Evolutionary conservation across 2,797 vertebrate species (phyloP).

Genomic region (Sebastes matsubarae): DNA sequence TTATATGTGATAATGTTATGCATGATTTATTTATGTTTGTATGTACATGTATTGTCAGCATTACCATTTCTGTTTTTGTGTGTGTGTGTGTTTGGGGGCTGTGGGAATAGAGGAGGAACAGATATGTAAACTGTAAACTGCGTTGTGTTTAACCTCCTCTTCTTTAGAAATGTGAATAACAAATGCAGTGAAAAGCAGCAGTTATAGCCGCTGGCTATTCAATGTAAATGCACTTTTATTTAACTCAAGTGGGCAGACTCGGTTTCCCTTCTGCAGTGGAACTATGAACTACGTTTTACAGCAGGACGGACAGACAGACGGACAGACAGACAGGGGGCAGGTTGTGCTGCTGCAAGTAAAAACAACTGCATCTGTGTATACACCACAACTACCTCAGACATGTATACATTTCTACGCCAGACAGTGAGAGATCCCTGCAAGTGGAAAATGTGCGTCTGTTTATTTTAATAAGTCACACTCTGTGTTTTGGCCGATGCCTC

Average conservation of each 20-base stretch:
- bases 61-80: background rate
- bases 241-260: background rate
- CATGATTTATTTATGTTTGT: background rate
- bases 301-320: background rate
- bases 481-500: slow-evolving; percentile 61
- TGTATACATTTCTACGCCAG: slow-evolving; percentile 58
- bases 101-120: background rate
- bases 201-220: background rate
- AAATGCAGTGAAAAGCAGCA: background rate
- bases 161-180: background rate
- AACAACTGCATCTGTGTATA: slow-evolving; percentile 70
- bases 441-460: slow-evolving; percentile 78
- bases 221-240: slow-evolving; percentile 21
- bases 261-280: background rate
- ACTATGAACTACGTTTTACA: slow-evolving; percentile 19
- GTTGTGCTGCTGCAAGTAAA: slow-evolving; percentile 50
- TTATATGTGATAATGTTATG: background rate
- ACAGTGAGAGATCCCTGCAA: slow-evolving; percentile 62
- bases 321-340: slow-evolving; percentile 25
- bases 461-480: slow-evolving; percentile 72
- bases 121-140: background rate
- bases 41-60: background rate
- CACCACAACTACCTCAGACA: slow-evolving; percentile 60
- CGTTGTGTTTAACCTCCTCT: background rate
- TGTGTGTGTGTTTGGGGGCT: background rate